These are phyloP conservation scores for Acyrthosiphon pisum DNA, from an alignment of 1,140 invertebrate species.

Conservation along the genomic window DNA sequence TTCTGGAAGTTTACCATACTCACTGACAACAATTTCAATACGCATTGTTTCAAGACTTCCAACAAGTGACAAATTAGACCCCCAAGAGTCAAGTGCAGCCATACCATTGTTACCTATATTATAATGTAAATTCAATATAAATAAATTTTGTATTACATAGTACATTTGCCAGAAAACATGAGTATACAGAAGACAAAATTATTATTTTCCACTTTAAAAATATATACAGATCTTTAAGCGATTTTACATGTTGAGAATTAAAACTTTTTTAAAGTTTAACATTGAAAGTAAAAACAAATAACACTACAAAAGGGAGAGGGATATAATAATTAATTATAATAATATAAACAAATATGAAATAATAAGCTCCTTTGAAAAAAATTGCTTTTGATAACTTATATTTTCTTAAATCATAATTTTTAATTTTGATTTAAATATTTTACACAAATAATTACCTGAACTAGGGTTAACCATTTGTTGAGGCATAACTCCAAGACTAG, in stretches of 20 bases:
- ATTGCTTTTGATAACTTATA: background rate
- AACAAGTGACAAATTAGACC: conserved; percentile 88
- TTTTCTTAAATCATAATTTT: background rate
- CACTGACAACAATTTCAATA: conserved; percentile 92
- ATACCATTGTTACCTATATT: conserved; percentile 53
- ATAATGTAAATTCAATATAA: background rate
- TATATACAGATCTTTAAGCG: background rate
- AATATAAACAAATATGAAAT: background rate
- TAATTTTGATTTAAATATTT: background rate
- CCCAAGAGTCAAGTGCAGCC: conserved; percentile 80
- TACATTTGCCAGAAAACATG: background rate
- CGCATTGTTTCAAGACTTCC: conserved; percentile 85
- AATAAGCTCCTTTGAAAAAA: background rate
- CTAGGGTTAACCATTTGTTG: conserved; percentile 75
- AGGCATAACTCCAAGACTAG: conserved; percentile 84
- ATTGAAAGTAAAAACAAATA: background rate
- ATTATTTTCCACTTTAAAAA: background rate
- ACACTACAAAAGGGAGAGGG: background rate
- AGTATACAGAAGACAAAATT: background rate
- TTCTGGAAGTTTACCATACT: conserved; percentile 69
- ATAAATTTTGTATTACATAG: background rate
- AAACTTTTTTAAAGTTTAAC: background rate
- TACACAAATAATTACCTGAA: conserved; percentile 50
- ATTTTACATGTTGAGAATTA: background rate
- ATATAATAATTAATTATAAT: background rate